Percentiles rank a stretch among this genome's conserved stretches.
These are phyloP conservation scores for Procavia capensis DNA, from an alignment of 2,113 vertebrate species.

Conservation along the genomic window DNA sequence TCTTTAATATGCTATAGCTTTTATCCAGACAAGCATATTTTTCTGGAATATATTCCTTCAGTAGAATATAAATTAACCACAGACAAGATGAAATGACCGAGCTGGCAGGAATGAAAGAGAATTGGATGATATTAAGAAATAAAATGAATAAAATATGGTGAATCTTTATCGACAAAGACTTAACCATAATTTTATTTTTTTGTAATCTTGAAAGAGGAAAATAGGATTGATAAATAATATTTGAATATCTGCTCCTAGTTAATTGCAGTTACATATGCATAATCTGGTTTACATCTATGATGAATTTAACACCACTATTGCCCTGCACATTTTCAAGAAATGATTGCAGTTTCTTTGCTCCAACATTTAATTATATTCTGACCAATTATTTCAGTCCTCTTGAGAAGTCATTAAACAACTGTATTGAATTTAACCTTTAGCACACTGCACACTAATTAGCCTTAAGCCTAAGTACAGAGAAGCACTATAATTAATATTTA, in stretches of 20 bases:
- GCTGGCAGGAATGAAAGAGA: slow-evolving; percentile 59
- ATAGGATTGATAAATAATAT: slow-evolving; percentile 8
- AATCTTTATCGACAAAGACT: slow-evolving; percentile 64
- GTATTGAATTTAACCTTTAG: slow-evolving; percentile 58
- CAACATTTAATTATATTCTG: slow-evolving; percentile 55
- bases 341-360: slow-evolving; percentile 30
- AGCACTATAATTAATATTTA: background rate
- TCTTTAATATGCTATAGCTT: slow-evolving; percentile 60
- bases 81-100: slow-evolving; percentile 64
- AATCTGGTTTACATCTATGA: background rate
- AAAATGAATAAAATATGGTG: slow-evolving; percentile 70
- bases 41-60: slow-evolving; percentile 61
- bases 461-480: background rate
- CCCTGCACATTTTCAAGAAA: slow-evolving; percentile 39
- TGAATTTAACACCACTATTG: slow-evolving; percentile 16
- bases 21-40: slow-evolving; percentile 53
- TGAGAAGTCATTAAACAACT: slow-evolving; percentile 42
- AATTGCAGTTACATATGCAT: slow-evolving; percentile 30
- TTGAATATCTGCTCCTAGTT: slow-evolving; percentile 9
- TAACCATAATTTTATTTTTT: slow-evolving; percentile 67
- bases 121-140: slow-evolving; percentile 68
- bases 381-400: slow-evolving; percentile 33
- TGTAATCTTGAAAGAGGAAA: slow-evolving; percentile 27
- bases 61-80: slow-evolving; percentile 70
- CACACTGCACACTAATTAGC: slow-evolving; percentile 47